Base-by-base conservation (phyloP, 1,140 invertebrate genomes). In the Copidosoma floridanum region DNA sequence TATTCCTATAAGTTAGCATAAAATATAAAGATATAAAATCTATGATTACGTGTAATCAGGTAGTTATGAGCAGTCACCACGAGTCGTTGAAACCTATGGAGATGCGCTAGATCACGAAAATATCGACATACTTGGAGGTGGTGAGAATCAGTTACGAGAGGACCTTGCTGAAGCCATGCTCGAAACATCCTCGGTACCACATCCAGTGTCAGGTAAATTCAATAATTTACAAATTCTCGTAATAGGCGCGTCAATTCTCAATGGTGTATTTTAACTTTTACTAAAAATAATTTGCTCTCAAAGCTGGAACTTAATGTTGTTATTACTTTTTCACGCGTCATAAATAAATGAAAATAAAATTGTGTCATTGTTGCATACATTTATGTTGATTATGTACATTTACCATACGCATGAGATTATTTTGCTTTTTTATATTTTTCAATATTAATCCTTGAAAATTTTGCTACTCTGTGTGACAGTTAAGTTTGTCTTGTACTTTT, bases 111-210 rank as follows among this genome's bases (percentile, higher is more conserved):
- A 86, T 51, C 81, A 81, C 24, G 84, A 84, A 40, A 80, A 80
- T 41, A 80, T 75, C 3, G 14, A 81, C 81, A 63, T 56, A 1
- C 53, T 81, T 64, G 71, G 80, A 64, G 66, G 77, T 57, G 77
- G 82, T 63, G 93, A 96, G 68, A 88, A 89, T 56, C 86, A 92
- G 70, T 81, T 97, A 2, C 85, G 88, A 69, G 92, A 96, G 77
- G 93, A 94, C 78, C 81, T 97, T 41, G 95, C 94, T 1, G 94
- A 97, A 79, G 94, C 94, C 43, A 97, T 97, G 95, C 84, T 92
- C 48, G 94, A 94, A 73, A 88, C 88, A 16, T 87, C 89, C 10
- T 77, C 84, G 10, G 79, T 78, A 10, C 77, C 79, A 3, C 72
- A 77, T 56, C 78, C 83, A 71, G 85, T 86, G 53, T 78, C 82